phyloP scores from a whole-genome alignment of 2,888 invertebrate genomes.

The Campoletis raptor region DNA sequence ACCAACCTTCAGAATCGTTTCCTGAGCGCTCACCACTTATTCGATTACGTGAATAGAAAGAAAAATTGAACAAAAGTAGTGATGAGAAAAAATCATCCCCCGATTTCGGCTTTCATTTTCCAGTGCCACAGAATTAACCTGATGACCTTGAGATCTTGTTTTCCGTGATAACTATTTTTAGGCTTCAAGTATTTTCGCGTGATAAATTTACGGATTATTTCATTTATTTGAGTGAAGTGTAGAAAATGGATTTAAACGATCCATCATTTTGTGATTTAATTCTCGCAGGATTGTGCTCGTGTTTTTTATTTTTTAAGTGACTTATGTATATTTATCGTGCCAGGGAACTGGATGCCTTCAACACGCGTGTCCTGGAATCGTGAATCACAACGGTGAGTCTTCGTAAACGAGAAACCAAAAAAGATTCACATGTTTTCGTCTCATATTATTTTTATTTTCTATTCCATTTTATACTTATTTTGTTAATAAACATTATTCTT shows the following conservation, averaged over 20 bases:
- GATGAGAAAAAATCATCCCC: neutral
- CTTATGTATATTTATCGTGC: neutral
- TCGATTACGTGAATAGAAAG: conserved; percentile 2
- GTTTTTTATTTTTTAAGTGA: conserved; percentile 4
- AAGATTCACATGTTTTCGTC: neutral
- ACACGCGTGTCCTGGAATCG: neutral
- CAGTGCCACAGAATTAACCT: neutral
- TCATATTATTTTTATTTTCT: neutral
- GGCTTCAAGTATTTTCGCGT: neutral
- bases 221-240: conserved; percentile 6
- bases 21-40: neutral
- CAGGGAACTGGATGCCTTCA: neutral
- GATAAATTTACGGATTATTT: neutral
- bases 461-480: neutral
- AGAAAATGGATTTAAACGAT: conserved; percentile 1
- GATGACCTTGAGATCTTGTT: neutral
- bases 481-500: neutral
- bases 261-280: conserved; percentile 14
- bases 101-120: neutral
- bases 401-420: neutral
- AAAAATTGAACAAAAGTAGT: neutral
- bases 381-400: neutral
- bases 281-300: conserved; percentile 9
- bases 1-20: neutral
- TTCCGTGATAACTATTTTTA: neutral